phyloP scores from a whole-genome alignment of 2,888 invertebrate species.

The Zhengitettix transpicula region DNA sequence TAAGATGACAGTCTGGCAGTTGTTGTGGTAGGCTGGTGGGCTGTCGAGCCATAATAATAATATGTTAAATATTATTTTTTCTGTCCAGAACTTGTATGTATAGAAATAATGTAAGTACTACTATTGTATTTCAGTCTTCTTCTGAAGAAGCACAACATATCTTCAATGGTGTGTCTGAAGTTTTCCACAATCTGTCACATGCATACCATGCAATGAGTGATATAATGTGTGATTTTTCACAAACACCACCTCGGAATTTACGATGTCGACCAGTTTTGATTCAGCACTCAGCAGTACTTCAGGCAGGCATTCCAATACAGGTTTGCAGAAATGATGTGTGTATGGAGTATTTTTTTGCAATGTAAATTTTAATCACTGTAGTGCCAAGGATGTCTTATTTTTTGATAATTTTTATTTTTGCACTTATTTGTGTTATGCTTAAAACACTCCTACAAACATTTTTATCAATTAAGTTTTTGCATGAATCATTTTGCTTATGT shows the following conservation, averaged over 20 bases:
- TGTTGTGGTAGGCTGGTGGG: too few species aligned
- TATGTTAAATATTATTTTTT: too few species aligned
- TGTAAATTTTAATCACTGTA: too few species aligned
- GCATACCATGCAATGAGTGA: conserved; percentile 82
- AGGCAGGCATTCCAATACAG: conserved; percentile 43
- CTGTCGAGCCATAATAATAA: too few species aligned
- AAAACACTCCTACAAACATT: too few species aligned
- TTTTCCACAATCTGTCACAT: conserved; percentile 73
- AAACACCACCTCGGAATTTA: conserved; percentile 49
- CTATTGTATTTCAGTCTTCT: conserved; percentile 5
- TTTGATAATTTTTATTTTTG: too few species aligned
- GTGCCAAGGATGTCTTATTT: too few species aligned
- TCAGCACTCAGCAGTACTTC: conserved; percentile 47
- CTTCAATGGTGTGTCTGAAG: conserved; percentile 58
- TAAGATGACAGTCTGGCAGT: too few species aligned
- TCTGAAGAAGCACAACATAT: conserved; percentile 42
- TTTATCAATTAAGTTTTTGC: too few species aligned
- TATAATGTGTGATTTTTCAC: conserved; percentile 53
- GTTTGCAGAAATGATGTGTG: not conserved
- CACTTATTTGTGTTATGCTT: too few species aligned
- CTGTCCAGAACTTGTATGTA: not conserved
- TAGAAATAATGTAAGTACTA: not conserved
- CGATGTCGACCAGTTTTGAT: conserved; percentile 54
- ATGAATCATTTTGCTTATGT: too few species aligned
- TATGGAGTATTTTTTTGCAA: too few species aligned